A percentile compares a stretch with the other conserved stretches of the same genome.
Conservation (phyloP, 1,140 invertebrate species). For the Paraescarpia echinospica region DNA sequence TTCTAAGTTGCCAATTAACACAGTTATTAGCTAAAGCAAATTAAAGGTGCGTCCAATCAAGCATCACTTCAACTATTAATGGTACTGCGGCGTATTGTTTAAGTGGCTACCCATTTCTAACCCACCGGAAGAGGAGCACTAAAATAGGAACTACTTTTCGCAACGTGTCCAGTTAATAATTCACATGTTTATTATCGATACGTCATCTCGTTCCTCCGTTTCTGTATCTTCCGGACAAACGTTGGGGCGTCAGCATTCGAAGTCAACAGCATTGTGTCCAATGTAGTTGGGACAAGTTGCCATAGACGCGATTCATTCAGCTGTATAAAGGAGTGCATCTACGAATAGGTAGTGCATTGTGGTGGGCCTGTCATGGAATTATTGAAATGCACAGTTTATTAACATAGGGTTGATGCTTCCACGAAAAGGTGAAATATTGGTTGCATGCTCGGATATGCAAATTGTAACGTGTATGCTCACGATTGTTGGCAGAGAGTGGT, state of each 20-base stretch:
- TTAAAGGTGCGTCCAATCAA: background rate
- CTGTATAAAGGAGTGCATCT: background rate
- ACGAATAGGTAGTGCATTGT: background rate
- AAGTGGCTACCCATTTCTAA: background rate
- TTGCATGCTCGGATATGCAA: background rate
- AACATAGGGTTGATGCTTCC: background rate
- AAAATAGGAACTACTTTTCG: background rate
- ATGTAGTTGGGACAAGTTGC: background rate
- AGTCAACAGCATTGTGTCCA: background rate
- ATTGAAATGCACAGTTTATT: background rate
- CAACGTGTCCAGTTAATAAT: background rate
- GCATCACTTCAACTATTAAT: background rate
- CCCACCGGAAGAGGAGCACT: background rate
- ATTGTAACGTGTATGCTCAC: background rate
- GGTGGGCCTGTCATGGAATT: background rate
- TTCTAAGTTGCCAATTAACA: no score
- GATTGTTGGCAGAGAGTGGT: background rate
- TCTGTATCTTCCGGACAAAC: background rate
- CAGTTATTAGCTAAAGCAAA: background rate
- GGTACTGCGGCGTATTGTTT: background rate
- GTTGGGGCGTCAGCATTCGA: background rate
- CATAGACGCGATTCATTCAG: background rate
- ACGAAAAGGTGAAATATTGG: background rate
- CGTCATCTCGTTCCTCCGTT: background rate
- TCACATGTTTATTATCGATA: background rate